These are phyloP conservation scores for Verasper variegatus DNA, from an alignment of 2,113 vertebrate genomes.

Conservation along the genomic window DNA sequence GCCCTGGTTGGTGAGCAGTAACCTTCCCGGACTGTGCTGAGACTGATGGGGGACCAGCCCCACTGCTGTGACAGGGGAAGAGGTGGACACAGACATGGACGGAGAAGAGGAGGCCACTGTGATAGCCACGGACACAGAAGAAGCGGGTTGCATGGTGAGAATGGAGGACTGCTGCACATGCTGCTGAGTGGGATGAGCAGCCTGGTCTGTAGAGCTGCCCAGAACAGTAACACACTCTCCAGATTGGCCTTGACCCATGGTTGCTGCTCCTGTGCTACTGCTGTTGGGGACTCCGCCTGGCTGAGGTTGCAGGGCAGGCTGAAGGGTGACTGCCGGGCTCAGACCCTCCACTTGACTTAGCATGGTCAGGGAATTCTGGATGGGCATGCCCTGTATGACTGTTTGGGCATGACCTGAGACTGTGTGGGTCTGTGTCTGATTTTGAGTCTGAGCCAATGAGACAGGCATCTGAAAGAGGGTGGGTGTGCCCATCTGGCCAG, in stretches of 20 bases:
- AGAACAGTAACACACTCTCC: slow-evolving; percentile 78
- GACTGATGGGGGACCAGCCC: slow-evolving; percentile 75
- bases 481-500: slow-evolving; percentile 89
- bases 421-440: slow-evolving; percentile 84
- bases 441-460: slow-evolving; percentile 83
- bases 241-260: slow-evolving; percentile 76
- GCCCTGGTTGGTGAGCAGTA: slow-evolving; percentile 87
- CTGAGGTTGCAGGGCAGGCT: slow-evolving; percentile 80
- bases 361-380: slow-evolving; percentile 92
- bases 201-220: slow-evolving; percentile 78
- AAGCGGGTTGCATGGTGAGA: slow-evolving; percentile 81
- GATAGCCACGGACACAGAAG: slow-evolving; percentile 64
- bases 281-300: slow-evolving; percentile 76
- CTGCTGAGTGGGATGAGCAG: slow-evolving; percentile 69
- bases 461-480: slow-evolving; percentile 96
- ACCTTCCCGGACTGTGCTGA: slow-evolving; percentile 92
- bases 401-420: slow-evolving; percentile 83
- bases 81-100: slow-evolving; percentile 78
- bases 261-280: slow-evolving; percentile 72
- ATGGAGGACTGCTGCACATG: slow-evolving; percentile 80
- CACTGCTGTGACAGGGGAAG: slow-evolving; percentile 77
- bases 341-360: slow-evolving; percentile 87
- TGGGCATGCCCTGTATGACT: slow-evolving; percentile 91
- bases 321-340: slow-evolving; percentile 86
- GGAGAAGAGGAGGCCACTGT: slow-evolving; percentile 78